phyloP scores from a whole-genome alignment of 2,113 vertebrate genomes.

The Chaetorhynchus papuensis region DNA sequence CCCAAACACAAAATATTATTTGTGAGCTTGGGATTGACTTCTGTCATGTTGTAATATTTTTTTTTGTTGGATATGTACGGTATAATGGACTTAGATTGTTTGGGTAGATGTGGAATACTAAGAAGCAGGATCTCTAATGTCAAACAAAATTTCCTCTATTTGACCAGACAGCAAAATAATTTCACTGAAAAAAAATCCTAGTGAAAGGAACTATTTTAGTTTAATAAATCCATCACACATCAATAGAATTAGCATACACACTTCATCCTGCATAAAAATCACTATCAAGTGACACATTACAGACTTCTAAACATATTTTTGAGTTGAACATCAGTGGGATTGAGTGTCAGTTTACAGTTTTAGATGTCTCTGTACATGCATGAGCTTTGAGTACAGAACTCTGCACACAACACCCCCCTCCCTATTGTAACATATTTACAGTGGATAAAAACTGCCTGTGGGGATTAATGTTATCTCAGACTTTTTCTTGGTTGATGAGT shows the following conservation, averaged over 20 bases:
- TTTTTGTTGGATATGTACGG: background rate
- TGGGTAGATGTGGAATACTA: background rate
- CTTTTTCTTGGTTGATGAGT: background rate
- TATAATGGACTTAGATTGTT: background rate
- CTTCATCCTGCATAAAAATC: background rate
- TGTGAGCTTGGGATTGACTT: background rate
- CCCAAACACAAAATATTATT: background rate
- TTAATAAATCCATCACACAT: background rate
- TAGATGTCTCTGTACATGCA: rapidly evolving
- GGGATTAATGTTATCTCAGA: background rate
- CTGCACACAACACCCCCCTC: background rate
- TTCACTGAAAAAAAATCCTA: background rate
- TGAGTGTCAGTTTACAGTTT: background rate
- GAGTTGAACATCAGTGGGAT: background rate
- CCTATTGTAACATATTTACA: rapidly evolving
- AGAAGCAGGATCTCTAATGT: background rate
- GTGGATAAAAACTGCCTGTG: background rate
- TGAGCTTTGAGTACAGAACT: background rate
- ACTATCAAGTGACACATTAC: background rate
- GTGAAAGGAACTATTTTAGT: background rate
- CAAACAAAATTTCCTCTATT: background rate
- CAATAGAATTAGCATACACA: background rate
- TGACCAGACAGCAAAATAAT: slow-evolving; percentile 12
- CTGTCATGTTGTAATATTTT: background rate
- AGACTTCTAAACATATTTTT: background rate